Conservation (phyloP, 2,113 vertebrate species). For the Pituophis catenifer region DNA sequence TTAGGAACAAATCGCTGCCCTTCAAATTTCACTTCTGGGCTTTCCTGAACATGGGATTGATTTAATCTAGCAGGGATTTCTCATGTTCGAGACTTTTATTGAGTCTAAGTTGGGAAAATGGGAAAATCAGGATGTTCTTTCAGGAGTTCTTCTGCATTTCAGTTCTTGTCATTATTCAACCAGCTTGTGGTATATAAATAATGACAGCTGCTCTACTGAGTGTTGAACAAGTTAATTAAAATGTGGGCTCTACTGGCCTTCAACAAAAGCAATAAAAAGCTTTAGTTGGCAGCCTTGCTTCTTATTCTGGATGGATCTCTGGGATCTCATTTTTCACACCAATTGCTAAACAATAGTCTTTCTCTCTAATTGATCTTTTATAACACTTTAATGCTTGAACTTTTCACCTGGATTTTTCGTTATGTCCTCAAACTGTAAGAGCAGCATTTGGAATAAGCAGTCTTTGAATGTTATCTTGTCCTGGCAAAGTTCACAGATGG, state of each 20-base stretch:
- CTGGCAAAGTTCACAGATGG: neutral
- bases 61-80: neutral
- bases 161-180: slow-evolving; percentile 32
- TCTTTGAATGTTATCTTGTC: neutral
- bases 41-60: neutral
- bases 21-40: neutral
- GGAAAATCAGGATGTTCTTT: slow-evolving; percentile 40
- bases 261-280: neutral
- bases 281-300: neutral
- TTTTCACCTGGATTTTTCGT: slow-evolving; percentile 13
- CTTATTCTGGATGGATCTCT: neutral
- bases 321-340: neutral
- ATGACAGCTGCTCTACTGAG: neutral
- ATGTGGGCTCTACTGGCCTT: neutral
- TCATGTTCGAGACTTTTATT: slow-evolving; percentile 31
- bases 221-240: slow-evolving; percentile 40
- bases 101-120: neutral
- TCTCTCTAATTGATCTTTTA: neutral
- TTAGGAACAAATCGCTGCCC: neutral
- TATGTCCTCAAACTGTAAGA: slow-evolving; percentile 21
- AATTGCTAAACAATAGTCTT: neutral
- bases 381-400: slow-evolving; percentile 30
- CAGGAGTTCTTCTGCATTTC: slow-evolving; percentile 24
- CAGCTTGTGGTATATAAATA: slow-evolving; percentile 33
- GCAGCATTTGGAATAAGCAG: neutral